Percentiles rank a stretch among this genome's conserved stretches.
Conservation (phyloP, 2,797 vertebrate genomes). For the Crenuchus spilurus region DNA sequence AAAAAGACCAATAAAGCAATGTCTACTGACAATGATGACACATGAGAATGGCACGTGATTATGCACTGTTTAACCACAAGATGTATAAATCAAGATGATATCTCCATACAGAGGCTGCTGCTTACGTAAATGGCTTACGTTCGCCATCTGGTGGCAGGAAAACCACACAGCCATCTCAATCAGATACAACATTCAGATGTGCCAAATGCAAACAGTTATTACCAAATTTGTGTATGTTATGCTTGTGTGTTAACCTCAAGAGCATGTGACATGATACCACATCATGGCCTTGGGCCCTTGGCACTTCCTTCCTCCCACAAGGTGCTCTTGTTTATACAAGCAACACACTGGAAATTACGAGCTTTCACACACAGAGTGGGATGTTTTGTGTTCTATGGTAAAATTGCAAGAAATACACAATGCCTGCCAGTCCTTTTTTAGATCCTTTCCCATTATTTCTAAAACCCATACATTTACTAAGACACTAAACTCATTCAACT, state of each 20-base stretch:
- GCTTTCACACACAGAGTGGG: background rate
- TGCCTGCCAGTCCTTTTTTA: background rate
- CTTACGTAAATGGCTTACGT: background rate
- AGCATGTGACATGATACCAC: background rate
- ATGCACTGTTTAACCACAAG: background rate
- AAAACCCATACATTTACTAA: background rate
- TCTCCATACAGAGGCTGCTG: background rate
- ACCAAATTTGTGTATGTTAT: background rate
- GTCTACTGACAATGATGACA: background rate
- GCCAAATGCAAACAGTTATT: background rate
- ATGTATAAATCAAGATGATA: background rate
- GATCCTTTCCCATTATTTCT: background rate
- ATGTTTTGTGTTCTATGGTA: background rate
- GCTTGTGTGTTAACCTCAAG: background rate
- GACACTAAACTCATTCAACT: background rate
- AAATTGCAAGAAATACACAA: background rate
- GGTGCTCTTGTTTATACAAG: background rate
- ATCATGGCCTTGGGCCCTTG: background rate
- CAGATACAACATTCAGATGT: background rate
- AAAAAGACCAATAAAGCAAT: background rate
- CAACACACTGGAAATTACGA: background rate
- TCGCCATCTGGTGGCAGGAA: conserved; percentile 15
- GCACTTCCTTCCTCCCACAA: conserved; percentile 5
- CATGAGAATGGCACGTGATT: background rate
- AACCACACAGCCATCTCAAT: background rate